A percentile compares a stretch with the other conserved stretches of the same genome.
These are phyloP conservation scores for Leptinotarsa tumamoca DNA, from an alignment of 2,888 invertebrate genomes.

Conservation along the genomic window DNA sequence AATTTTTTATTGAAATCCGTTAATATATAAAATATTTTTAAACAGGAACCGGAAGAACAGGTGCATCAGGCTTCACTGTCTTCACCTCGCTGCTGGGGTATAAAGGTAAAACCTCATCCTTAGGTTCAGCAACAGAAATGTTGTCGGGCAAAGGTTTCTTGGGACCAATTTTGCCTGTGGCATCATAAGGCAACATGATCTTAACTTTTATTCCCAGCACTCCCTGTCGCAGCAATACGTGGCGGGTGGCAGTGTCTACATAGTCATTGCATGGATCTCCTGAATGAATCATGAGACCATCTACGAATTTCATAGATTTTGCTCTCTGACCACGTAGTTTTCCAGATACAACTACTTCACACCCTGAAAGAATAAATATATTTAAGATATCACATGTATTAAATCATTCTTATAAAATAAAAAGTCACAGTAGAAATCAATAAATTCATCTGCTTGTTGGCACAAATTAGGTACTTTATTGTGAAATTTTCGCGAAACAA, in stretches of 20 bases:
- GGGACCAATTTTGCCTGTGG: constrained; percentile 96
- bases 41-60: constrained; percentile 65
- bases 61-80: constrained; percentile 73
- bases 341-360: constrained; percentile 98
- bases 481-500: too few species aligned
- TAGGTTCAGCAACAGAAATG: constrained; percentile 96
- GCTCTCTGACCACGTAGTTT: constrained; percentile 99
- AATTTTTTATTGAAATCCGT: constrained; percentile 30
- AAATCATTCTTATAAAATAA: neutral
- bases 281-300: constrained; percentile 99
- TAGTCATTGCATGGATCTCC: constrained; percentile 99
- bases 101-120: constrained; percentile 86
- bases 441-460: too few species aligned
- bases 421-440: neutral
- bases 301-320: constrained; percentile 99
- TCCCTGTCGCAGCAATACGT: constrained; percentile 93
- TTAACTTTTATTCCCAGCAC: constrained; percentile 73
- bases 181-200: constrained; percentile 99
- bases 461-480: too few species aligned
- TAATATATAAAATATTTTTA: constrained; percentile 34
- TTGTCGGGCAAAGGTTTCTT: constrained; percentile 98
- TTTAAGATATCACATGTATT: too few species aligned
- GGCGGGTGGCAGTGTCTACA: constrained; percentile 97
- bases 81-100: constrained; percentile 84
- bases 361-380: constrained; percentile 71